Evolutionary conservation across 2,797 vertebrate species (phyloP).

Genomic region (Emydoidea blandingii): DNA sequence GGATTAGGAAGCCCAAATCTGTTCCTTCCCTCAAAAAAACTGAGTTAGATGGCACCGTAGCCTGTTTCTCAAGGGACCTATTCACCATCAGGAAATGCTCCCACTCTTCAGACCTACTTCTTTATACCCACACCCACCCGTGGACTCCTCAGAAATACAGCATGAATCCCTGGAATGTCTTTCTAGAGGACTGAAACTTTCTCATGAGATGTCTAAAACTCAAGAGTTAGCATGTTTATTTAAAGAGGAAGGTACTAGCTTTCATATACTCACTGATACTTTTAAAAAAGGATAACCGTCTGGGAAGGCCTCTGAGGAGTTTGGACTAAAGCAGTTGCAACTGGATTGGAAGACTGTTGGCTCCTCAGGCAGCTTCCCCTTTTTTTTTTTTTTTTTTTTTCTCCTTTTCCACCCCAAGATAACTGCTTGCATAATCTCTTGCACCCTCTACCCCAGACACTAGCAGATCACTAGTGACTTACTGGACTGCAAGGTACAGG

Average conservation of each 20-base stretch:
- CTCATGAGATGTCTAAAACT: neutral
- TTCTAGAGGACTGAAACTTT: neutral
- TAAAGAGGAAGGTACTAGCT: neutral
- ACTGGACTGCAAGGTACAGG: neutral
- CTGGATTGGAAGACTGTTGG: neutral
- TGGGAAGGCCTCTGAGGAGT: neutral
- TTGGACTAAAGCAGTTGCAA: neutral
- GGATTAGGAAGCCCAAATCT: neutral
- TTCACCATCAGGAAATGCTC: neutral
- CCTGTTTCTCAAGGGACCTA: fast-evolving
- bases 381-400: no score
- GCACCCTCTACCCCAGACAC: neutral
- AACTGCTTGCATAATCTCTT: neutral
- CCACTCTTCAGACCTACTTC: neutral
- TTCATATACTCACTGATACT: fast-evolving
- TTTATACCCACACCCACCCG: neutral
- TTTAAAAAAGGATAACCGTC: neutral
- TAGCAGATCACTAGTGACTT: fast-evolving
- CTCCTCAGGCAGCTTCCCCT: neutral
- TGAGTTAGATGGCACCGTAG: fast-evolving
- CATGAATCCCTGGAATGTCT: neutral
- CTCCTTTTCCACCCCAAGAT: neutral
- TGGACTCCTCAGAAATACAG: neutral
- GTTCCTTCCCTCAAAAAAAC: neutral
- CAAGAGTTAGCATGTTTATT: neutral